Base-by-base conservation (phyloP, 2,888 invertebrate species). In the Aphidoletes aphidimyza region DNA sequence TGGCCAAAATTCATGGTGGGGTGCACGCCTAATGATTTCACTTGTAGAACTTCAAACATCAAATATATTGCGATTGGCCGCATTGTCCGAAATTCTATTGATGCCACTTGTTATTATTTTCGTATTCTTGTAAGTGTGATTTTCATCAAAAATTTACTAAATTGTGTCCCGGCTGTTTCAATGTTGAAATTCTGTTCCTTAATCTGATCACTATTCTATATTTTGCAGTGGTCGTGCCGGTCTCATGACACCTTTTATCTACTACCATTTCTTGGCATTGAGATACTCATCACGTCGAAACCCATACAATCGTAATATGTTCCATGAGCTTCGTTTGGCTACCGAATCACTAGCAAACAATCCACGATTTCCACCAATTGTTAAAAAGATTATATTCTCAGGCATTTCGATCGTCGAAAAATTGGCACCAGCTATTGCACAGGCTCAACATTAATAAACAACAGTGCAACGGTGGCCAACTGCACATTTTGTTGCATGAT, bases 221-320 rank as follows among this genome's bases (percentile, higher is more conserved):
- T 9, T 42, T 42, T 42, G 42, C 91, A 98, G 98, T 90, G 98
- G 98, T 39, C 94, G 94, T 90, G 96, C 96, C 88, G 96, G 96
- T 39, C 91, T 99, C 85, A 91, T 99, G 88, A 95, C 98, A 19
- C 98, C 98, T 81, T 96, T 99, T 91, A 93, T 98, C 88, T 99
- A 99, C 92, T 99, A 98, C 91, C 96, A 98, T 89, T 99, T 99
- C 91, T 91, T 99, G 88, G 93, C 94, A 86, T 93, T 97, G 89
- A 94, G 99, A 86, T 98, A 99, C 91, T 92, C 95, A 86, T 99
- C 99, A 8, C 93, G 97, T 85, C 94, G 99, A 87, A 99, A 99
- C 92, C 98, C 98, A 0, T 97, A 97, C 91, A 97, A 97, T 85
- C 94, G 97, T 89, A 97, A 94, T 89, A 95, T 97, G 90, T 98